Conservation (phyloP, 1,140 invertebrate species). For the Nephila pilipes region DNA sequence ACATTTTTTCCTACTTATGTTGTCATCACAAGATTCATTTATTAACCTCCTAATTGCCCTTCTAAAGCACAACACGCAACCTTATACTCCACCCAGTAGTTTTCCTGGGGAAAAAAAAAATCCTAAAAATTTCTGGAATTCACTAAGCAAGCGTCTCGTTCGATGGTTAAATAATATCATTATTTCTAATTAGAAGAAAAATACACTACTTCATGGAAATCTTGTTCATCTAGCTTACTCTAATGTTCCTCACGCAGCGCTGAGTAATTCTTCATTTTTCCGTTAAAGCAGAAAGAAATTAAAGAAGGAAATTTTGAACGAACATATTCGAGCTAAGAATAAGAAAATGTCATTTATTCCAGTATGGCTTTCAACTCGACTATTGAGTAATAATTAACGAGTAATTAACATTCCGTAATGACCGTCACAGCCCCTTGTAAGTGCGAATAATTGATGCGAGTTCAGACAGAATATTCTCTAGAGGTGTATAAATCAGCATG, state of each 20-base stretch:
- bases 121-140: conserved; percentile 1
- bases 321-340: conserved; percentile 1
- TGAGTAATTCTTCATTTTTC: conserved; percentile 33
- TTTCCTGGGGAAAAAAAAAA: neutral
- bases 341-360: neutral
- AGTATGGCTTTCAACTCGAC: neutral
- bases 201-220: conserved; percentile 32
- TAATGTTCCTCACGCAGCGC: conserved; percentile 5
- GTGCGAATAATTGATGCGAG: conserved; percentile 9
- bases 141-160: neutral
- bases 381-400: conserved; percentile 40
- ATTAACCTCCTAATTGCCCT: neutral
- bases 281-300: neutral
- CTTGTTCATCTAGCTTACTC: neutral
- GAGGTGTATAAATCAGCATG: neutral
- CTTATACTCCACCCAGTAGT: conserved; percentile 34
- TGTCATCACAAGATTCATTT: neutral
- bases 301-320: conserved; percentile 17
- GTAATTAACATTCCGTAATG: conserved; percentile 45
- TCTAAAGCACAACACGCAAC: neutral
- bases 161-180: conserved; percentile 38
- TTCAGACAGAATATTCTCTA: neutral
- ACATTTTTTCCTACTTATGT: neutral
- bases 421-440: conserved; percentile 2
- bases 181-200: conserved; percentile 45